Evolutionary conservation across 64 coral and sea anemone species (phyloP).

Genomic region (Montipora sp.): DNA sequence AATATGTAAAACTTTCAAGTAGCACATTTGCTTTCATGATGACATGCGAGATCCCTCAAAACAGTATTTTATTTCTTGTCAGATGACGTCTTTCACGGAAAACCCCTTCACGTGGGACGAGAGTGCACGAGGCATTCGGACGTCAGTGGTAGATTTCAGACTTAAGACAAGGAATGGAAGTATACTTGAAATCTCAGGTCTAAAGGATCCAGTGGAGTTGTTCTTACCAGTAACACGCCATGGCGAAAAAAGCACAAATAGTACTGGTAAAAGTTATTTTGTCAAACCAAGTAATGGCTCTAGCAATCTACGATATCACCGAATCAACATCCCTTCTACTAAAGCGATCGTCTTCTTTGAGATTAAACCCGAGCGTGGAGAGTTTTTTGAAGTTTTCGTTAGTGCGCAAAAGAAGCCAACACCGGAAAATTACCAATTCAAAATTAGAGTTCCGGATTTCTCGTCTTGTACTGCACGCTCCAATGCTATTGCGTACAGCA

Average conservation of each 20-base stretch:
- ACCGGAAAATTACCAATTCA: slow-evolving; percentile 28
- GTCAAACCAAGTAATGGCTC: slow-evolving; percentile 53
- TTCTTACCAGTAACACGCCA: slow-evolving; percentile 46
- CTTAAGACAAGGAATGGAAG: slow-evolving; percentile 51
- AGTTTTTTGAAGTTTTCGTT: slow-evolving; percentile 47
- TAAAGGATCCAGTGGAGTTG: slow-evolving; percentile 60
- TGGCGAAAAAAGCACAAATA: background rate
- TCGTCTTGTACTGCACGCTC: slow-evolving; percentile 28
- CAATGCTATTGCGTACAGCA: background rate
- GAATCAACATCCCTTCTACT: slow-evolving; percentile 47
- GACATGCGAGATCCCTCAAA: no score
- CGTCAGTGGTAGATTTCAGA: slow-evolving; percentile 63
- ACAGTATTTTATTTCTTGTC: background rate
- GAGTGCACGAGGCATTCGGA: slow-evolving; percentile 27
- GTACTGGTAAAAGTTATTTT: slow-evolving; percentile 20
- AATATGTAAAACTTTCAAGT: no score
- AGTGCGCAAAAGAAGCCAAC: slow-evolving; percentile 40
- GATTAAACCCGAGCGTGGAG: slow-evolving; percentile 18
- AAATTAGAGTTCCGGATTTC: slow-evolving; percentile 45
- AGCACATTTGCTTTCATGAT: no score
- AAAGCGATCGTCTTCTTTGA: slow-evolving; percentile 20
- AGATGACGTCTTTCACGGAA: slow-evolving; percentile 61
- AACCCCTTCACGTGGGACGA: slow-evolving; percentile 76
- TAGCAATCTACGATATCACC: slow-evolving; percentile 61
- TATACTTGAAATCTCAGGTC: slow-evolving; percentile 26